Evolutionary conservation across 1,140 invertebrate genomes (phyloP), one percentile per base, ranked within the genome.

Genomic region (Ips nitidus): DNA sequence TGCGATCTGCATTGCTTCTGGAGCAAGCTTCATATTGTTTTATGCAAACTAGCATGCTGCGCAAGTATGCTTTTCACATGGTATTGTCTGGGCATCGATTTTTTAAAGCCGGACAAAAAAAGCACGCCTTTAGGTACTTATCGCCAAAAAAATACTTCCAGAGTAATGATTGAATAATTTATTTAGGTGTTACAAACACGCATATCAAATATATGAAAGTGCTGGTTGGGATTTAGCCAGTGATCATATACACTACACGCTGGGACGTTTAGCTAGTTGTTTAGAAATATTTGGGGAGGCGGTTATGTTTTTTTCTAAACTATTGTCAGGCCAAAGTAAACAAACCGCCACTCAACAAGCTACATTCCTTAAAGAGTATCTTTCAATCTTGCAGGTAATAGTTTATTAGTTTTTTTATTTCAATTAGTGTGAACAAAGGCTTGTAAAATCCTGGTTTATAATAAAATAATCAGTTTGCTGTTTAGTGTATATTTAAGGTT

Each of bases 61-160:
- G 97, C 55, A 98, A 98, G 81, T 98, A 97, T 81, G 93, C 96
- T n/a, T 98, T 98, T 80, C 95, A 98, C 77, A 92, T 95, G 84
- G 95, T 98, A 36, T 83, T 99, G 8, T 94, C 97, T 56, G 97
- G 97, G 2, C 94, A 98, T 81, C 84, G 95, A 65, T 98, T 88
- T 80, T 91, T 92, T 2, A 97, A 98, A 81, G 92, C 95, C 7
- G 92, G 93, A 0, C 94, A 97, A 78, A 88, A 90, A 64, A 91
- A 89, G 78, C 95, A 98, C 83, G 93, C 95, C 0, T 85, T 97
- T 57, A 84, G 95, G 63, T 65, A 65, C 39, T 7, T 41, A 53
- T 36, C 36, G 8, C 8, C n/a, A 41, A 8, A 40, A 41, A 59
- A 41, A 41, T 59, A 59, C 42, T 41, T 59, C 22, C 6, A 8